phyloP scores from a whole-genome alignment of 2,888 invertebrate species.

The Myopa testacea region DNA sequence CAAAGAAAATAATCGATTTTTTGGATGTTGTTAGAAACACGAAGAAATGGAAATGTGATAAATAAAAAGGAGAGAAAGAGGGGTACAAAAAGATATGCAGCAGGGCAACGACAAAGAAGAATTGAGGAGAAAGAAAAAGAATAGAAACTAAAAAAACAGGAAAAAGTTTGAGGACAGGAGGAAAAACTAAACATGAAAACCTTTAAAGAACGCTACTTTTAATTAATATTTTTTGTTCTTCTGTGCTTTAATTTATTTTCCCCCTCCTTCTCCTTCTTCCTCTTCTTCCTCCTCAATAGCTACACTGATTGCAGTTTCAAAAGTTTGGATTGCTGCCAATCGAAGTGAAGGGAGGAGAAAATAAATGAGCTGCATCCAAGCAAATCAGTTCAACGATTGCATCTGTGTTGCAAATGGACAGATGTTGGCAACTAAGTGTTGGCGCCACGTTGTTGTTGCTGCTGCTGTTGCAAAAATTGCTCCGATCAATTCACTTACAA shows the following conservation, averaged over 20 bases:
- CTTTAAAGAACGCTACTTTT: neutral
- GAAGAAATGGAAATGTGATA: neutral
- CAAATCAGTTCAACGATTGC: slow-evolving; percentile 22
- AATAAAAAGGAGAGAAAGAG: neutral
- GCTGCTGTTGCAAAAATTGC: slow-evolving; percentile 27
- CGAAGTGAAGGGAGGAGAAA: neutral
- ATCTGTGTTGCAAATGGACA: neutral
- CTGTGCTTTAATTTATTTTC: neutral
- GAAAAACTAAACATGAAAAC: neutral
- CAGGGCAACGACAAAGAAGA: too few relatives aligned
- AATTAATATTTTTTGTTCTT: neutral
- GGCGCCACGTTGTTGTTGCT: slow-evolving; percentile 51
- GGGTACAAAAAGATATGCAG: neutral
- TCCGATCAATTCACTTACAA: slow-evolving; percentile 7
- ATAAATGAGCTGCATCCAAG: neutral
- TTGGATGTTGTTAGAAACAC: neutral
- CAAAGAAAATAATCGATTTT: too few relatives aligned
- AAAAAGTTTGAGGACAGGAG: too few relatives aligned
- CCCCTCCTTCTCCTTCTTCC: neutral
- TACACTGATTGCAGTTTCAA: neutral
- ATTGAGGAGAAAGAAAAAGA: too few relatives aligned
- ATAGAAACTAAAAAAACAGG: too few relatives aligned
- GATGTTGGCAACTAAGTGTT: slow-evolving; percentile 52
- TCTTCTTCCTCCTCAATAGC: slow-evolving; percentile 2
- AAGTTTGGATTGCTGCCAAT: slow-evolving; percentile 1